Conservation (phyloP, 2,113 vertebrate genomes). For the Siniperca knerii region DNA sequence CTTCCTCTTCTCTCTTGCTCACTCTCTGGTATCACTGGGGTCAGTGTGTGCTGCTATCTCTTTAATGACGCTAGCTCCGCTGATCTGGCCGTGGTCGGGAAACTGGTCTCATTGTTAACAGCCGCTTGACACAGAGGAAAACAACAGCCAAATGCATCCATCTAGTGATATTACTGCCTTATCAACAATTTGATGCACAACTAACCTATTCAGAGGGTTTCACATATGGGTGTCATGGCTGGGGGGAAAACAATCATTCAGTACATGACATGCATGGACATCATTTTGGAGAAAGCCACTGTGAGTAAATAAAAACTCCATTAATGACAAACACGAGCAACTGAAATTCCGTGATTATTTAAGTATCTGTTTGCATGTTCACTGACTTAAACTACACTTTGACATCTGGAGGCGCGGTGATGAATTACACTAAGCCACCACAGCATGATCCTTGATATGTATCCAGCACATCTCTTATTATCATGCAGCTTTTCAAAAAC, state of each 20-base stretch:
- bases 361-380: slow-evolving; percentile 42
- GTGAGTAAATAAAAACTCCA: slow-evolving; percentile 3
- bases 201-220: slow-evolving; percentile 32
- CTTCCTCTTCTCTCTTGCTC: slow-evolving; percentile 52
- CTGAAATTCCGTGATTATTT: slow-evolving; percentile 28
- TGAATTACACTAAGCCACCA: slow-evolving; percentile 61
- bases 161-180: slow-evolving; percentile 34
- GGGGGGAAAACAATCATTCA: not conserved
- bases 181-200: slow-evolving; percentile 44
- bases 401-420: slow-evolving; percentile 57
- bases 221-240: not conserved
- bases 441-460: slow-evolving; percentile 68
- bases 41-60: slow-evolving; percentile 87
- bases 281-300: not conserved
- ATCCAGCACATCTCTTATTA: slow-evolving; percentile 72
- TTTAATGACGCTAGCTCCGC: slow-evolving; percentile 88
- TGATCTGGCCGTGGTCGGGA: slow-evolving; percentile 54
- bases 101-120: slow-evolving; percentile 77
- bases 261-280: not conserved
- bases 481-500: slow-evolving; percentile 64
- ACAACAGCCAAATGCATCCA: slow-evolving; percentile 60
- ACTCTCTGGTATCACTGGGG: slow-evolving; percentile 84
- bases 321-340: not conserved
- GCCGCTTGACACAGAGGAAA: slow-evolving; percentile 62
- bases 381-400: slow-evolving; percentile 49